These are phyloP conservation scores for Setipinna tenuifilis DNA, from an alignment of 2,797 vertebrate genomes.

Conservation along the genomic window DNA sequence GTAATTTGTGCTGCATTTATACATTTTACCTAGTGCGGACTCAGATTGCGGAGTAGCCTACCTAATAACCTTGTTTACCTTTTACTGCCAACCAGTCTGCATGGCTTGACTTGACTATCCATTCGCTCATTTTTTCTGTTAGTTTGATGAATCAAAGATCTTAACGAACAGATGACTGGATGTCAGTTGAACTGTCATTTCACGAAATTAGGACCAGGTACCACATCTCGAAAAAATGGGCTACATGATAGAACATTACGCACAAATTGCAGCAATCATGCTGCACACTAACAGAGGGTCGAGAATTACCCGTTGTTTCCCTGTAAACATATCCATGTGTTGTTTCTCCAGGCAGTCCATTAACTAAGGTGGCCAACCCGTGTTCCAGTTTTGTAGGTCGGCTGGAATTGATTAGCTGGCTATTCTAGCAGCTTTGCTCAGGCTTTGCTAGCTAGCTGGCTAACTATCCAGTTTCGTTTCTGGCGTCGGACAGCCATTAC, in stretches of 20 bases:
- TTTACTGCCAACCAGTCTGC: not conserved
- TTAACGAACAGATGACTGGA: not conserved
- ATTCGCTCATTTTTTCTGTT: not conserved
- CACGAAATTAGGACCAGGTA: not conserved
- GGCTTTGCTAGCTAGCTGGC: constrained; percentile 25
- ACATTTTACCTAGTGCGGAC: not conserved
- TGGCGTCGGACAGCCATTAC: constrained; percentile 34
- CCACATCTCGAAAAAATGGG: not conserved
- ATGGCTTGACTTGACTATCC: not conserved
- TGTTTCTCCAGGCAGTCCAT: not conserved
- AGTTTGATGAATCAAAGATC: not conserved
- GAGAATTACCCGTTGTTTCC: not conserved
- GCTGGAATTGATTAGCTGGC: constrained; percentile 26
- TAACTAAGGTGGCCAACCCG: not conserved
- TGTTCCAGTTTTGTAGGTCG: constrained; percentile 67
- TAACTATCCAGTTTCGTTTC: constrained; percentile 28
- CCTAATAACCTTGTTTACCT: not conserved
- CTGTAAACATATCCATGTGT: not conserved
- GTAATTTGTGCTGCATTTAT: not conserved
- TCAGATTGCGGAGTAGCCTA: not conserved
- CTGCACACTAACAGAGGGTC: not conserved
- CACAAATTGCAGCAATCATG: not conserved
- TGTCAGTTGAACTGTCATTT: not conserved
- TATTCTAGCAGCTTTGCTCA: constrained; percentile 21
- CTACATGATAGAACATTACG: not conserved